Conservation (phyloP, 2,797 vertebrate species). For the Alosa sapidissima region DNA sequence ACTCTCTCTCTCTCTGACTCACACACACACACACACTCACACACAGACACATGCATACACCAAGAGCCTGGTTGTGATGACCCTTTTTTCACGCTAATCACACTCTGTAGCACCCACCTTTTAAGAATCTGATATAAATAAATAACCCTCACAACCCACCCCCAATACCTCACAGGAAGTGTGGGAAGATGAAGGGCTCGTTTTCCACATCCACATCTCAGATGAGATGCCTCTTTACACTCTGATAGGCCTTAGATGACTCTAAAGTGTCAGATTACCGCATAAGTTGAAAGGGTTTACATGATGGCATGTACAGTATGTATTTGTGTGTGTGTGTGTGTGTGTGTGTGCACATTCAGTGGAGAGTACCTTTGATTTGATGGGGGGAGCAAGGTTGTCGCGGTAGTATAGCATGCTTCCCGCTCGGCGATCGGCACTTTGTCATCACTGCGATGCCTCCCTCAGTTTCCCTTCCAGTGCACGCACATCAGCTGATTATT, state of each 20-base stretch:
- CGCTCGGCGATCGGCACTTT: constrained; percentile 42
- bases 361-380: not conserved
- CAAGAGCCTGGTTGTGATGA: not conserved
- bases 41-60: not conserved
- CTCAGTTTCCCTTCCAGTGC: constrained; percentile 57
- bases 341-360: constrained; percentile 7
- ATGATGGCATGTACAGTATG: not conserved
- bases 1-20: no score
- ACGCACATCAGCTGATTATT: constrained; percentile 70
- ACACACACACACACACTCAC: not conserved
- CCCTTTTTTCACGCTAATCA: constrained; percentile 1
- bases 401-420: not conserved
- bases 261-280: not conserved
- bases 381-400: not conserved
- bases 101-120: not conserved
- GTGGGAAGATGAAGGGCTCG: constrained; percentile 2
- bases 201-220: constrained; percentile 1
- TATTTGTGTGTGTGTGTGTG: constrained; percentile 12
- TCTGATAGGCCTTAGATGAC: not conserved
- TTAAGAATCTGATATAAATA: not conserved
- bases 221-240: constrained; percentile 6
- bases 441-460: constrained; percentile 34
- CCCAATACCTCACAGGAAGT: not conserved
- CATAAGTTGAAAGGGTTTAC: not conserved
- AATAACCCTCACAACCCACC: not conserved